phyloP scores from a whole-genome alignment of 1,140 invertebrate species.

The Macrocentrus cingulum region DNA sequence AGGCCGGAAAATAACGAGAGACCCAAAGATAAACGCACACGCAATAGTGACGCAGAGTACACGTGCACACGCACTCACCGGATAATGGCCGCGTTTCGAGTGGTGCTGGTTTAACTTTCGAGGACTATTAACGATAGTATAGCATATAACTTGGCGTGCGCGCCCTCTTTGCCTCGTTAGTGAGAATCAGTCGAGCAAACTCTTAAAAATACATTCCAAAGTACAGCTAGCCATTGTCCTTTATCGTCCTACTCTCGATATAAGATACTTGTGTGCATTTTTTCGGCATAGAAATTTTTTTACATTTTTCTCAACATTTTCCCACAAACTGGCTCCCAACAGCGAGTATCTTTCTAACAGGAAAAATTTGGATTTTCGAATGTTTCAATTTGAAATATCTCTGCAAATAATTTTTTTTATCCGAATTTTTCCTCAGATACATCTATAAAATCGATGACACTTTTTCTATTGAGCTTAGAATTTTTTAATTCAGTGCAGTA shows the following conservation, averaged over 20 bases:
- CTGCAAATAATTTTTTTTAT: too few species aligned
- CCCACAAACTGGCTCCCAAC: too few species aligned
- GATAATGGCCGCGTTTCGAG: constrained; percentile 41
- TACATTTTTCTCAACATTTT: too few species aligned
- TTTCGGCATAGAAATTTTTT: too few species aligned
- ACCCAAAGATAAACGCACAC: constrained; percentile 6
- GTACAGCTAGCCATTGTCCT: constrained; percentile 1
- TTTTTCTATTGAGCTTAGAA: too few species aligned
- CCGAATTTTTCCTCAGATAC: too few species aligned
- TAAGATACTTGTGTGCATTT: constrained; percentile 2
- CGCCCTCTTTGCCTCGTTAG: constrained; percentile 35
- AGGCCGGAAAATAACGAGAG: neutral
- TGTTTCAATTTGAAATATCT: too few species aligned
- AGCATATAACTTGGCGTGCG: constrained; percentile 23
- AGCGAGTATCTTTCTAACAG: too few species aligned
- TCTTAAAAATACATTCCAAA: neutral
- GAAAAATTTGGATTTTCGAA: too few species aligned
- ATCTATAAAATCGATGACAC: too few species aligned
- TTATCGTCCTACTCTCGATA: constrained; percentile 1
- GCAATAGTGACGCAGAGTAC: too few species aligned
- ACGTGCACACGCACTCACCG: constrained; percentile 29
- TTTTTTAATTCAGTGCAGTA: too few species aligned
- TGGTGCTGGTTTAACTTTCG: constrained; percentile 46
- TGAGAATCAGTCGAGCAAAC: constrained; percentile 32
- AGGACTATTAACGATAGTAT: constrained; percentile 40